These are phyloP conservation scores for Lissonota sp. DNA, from an alignment of 2,888 invertebrate species.

Conservation along the genomic window DNA sequence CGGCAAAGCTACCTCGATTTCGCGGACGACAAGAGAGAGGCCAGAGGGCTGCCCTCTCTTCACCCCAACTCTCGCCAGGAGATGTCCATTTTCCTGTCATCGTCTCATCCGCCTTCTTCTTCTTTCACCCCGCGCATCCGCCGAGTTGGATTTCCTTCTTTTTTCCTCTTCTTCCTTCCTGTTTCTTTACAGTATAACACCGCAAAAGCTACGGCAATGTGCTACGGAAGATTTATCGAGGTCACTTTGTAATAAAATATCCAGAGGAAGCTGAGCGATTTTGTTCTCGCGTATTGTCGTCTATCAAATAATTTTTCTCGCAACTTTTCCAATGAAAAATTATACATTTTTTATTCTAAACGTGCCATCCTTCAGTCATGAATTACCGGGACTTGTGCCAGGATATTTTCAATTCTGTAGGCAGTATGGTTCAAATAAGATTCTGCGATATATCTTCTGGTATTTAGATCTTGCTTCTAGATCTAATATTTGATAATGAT, in stretches of 20 bases:
- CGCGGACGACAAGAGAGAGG: constrained; percentile 15
- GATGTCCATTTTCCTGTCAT: constrained; percentile 70
- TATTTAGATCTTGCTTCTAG: too few relatives aligned
- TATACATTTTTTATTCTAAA: background rate
- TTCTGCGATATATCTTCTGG: too few relatives aligned
- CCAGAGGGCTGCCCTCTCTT: constrained; percentile 23
- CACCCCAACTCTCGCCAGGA: constrained; percentile 50
- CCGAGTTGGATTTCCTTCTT: constrained; percentile 7
- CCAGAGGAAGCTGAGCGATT: constrained; percentile 33
- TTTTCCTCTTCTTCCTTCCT: constrained; percentile 25
- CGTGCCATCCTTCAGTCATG: too few relatives aligned
- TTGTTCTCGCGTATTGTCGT: constrained; percentile 14
- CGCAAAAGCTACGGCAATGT: constrained; percentile 30
- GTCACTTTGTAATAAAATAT: constrained; percentile 69
- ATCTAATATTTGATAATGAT: too few relatives aligned
- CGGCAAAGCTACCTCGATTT: constrained; percentile 36
- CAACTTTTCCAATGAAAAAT: background rate
- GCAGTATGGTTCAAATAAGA: too few relatives aligned
- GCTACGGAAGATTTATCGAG: constrained; percentile 62
- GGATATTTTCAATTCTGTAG: too few relatives aligned
- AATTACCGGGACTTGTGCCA: too few relatives aligned
- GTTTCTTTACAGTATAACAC: constrained; percentile 21
- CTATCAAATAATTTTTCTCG: constrained; percentile 14
- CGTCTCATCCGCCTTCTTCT: constrained; percentile 29
- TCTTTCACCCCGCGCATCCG: constrained; percentile 6